phyloP scores from a whole-genome alignment of 2,888 invertebrate species.

The Drosophila kuntzei region DNA sequence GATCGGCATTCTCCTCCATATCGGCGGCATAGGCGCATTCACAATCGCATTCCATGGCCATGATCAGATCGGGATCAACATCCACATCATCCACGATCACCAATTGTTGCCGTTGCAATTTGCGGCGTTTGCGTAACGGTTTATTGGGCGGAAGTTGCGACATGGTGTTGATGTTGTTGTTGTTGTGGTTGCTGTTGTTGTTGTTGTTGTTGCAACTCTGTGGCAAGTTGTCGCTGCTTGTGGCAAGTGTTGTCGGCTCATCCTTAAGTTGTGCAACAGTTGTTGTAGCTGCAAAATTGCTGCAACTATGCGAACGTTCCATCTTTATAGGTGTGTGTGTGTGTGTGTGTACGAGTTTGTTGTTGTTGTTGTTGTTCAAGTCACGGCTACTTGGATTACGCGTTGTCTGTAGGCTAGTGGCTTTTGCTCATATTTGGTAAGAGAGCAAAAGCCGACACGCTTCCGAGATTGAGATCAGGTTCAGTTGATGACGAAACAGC shows the following conservation, averaged over 20 bases:
- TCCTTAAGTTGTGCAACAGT: conserved; percentile 6
- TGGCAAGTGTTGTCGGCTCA: conserved; percentile 31
- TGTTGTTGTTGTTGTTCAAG: conserved; percentile 15
- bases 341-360: background rate
- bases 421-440: conserved; percentile 72
- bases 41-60: conserved; percentile 49
- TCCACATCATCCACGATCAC: conserved; percentile 53
- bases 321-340: conserved; percentile 27
- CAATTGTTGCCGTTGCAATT: conserved; percentile 74
- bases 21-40: conserved; percentile 72
- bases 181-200: background rate
- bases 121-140: conserved; percentile 67
- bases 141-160: conserved; percentile 66
- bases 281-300: conserved; percentile 60
- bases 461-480: conserved; percentile 46
- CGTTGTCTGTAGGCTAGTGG: conserved; percentile 25
- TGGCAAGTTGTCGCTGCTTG: conserved; percentile 68
- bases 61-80: conserved; percentile 4
- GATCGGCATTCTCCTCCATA: conserved; percentile 70
- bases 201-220: conserved; percentile 24
- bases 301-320: conserved; percentile 74
- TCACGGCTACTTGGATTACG: conserved; percentile 60
- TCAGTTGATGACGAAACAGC: conserved; percentile 3
- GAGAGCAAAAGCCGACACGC: conserved; percentile 59
- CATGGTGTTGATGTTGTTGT: background rate